phyloP scores from a whole-genome alignment of 1,140 invertebrate species.

The Latrodectus geometricus region DNA sequence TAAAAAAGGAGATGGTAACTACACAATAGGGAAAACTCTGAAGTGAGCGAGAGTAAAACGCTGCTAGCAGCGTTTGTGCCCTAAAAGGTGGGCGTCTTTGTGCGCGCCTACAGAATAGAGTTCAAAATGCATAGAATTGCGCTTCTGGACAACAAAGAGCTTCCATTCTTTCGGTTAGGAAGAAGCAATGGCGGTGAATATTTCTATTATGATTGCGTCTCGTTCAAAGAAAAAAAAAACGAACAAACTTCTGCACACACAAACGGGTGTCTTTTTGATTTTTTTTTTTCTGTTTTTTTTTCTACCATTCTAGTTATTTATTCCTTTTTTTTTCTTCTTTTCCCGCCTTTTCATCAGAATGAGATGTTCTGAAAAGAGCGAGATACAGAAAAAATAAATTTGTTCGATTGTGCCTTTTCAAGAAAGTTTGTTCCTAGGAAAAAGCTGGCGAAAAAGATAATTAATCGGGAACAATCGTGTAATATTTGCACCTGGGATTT shows the following conservation, averaged over 20 bases:
- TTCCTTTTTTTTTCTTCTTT: neutral
- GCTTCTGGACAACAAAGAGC: slow-evolving; percentile 1
- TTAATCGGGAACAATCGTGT: neutral
- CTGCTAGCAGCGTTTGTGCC: slow-evolving; percentile 14
- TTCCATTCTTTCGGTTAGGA: slow-evolving; percentile 26
- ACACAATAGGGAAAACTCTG: slow-evolving; percentile 36
- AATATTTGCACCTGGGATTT: neutral
- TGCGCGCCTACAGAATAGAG: neutral
- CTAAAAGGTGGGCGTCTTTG: slow-evolving; percentile 17
- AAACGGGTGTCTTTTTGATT: slow-evolving; percentile 2
- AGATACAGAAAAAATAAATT: neutral
- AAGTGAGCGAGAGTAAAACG: slow-evolving; percentile 19
- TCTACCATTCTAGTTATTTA: slow-evolving; percentile 11
- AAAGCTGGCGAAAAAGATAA: slow-evolving; percentile 36
- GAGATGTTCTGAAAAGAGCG: slow-evolving; percentile 17
- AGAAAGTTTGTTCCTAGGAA: slow-evolving; percentile 27
- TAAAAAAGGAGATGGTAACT: slow-evolving; percentile 8
- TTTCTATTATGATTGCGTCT: slow-evolving; percentile 44
- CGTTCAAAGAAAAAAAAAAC: neutral
- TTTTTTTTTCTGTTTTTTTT: slow-evolving; percentile 1
- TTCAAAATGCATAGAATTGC: slow-evolving; percentile 39
- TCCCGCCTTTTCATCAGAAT: slow-evolving; percentile 5
- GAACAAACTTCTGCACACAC: slow-evolving; percentile 7
- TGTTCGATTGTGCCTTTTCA: slow-evolving; percentile 22
- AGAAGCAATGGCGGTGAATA: slow-evolving; percentile 44